phyloP scores from a whole-genome alignment of 2,888 invertebrate genomes.

The Theodoxus fluviatilis region DNA sequence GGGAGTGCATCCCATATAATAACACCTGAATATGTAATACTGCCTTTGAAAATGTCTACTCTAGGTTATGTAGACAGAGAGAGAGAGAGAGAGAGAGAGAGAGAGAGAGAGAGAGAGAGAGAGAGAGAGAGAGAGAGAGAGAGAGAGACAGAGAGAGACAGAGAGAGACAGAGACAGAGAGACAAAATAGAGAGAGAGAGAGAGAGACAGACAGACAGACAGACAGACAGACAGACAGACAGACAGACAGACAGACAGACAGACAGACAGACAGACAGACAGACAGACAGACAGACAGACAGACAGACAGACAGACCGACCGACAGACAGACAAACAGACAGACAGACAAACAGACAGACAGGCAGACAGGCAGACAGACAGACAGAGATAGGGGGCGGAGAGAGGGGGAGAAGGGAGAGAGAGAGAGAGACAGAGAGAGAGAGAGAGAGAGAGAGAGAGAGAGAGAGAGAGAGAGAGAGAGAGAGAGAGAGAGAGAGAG shows the following conservation, averaged over 20 bases:
- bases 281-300: not conserved
- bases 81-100: too few species aligned
- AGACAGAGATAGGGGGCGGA: not conserved
- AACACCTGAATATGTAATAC: too few species aligned
- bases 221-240: not conserved
- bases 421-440: not conserved
- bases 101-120: too few species aligned
- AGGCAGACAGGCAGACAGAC: not conserved
- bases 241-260: not conserved
- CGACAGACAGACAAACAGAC: not conserved
- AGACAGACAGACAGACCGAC: not conserved
- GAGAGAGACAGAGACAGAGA: too few species aligned
- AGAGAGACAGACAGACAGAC: too few species aligned
- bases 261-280: not conserved
- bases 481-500: too few species aligned
- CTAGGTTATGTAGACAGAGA: too few species aligned
- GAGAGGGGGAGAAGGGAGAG: not conserved
- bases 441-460: slow-evolving; percentile 2
- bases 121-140: too few species aligned
- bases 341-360: not conserved
- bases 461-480: not conserved
- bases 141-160: too few species aligned
- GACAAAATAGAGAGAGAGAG: too few species aligned
- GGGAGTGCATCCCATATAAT: too few species aligned
- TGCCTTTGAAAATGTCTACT: too few species aligned